Evolutionary conservation across 2,888 invertebrate genomes (phyloP), one percentile per base, ranked within the genome.

Genomic region (Lithophane semibrunnea): DNA sequence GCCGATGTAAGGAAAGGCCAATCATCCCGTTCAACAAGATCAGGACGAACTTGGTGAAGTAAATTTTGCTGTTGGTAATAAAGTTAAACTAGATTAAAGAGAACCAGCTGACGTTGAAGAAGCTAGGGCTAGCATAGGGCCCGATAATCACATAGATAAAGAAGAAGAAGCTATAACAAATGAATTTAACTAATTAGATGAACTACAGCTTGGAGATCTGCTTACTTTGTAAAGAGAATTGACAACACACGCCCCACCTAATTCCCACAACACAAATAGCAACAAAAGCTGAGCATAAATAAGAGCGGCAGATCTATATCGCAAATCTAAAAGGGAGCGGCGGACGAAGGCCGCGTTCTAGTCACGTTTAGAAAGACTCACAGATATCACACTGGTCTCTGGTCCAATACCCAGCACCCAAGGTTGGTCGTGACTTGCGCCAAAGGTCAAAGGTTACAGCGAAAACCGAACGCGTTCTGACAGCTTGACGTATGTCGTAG

Each of bases 361-460:
- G 95, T 95, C 96, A 96, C 96, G 96, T 94, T 93, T 95, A 93
- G 94, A 94, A 93, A 95, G 95, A 95, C 92, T 85, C 72, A 58
- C 69, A 80, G 77, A 81, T 84, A 86, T 82, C 81, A 84, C 77
- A 83, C 77, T 83, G 86, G 86, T 82, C 80, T 80, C 73, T 74
- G 87, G 84, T 75, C 87, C 88, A 90, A 90, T 89, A 89, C 88
- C 91, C 92, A 91, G 89, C 88, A 89, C 85, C 93, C 96, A 96
- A 96, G 96, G 96, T 94, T 93, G 91, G 88, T 92, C 95, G 95
- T 95, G 95, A 95, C 94, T 90, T 73, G 89, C 88, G 87, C 90
- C 90, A 95, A 95, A 95, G 95, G 95, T 94, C 92, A 93, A 88
- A 90, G 95, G 94, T 94, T 91, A 89, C 72, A 87, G 86, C 84